phyloP scores from a whole-genome alignment of 2,888 invertebrate genomes.

The Corbicula japonica region DNA sequence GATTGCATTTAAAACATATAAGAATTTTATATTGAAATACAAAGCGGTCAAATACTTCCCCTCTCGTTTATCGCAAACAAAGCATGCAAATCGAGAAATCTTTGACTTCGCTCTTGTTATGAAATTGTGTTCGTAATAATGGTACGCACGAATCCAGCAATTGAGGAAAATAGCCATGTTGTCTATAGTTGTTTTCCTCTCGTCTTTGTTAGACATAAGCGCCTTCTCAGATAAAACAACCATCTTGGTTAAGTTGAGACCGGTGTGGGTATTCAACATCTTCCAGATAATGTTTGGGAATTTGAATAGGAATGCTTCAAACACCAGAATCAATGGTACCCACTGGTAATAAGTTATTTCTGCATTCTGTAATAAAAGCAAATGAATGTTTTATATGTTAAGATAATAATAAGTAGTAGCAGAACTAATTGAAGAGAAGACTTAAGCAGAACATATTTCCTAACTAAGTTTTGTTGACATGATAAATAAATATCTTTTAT shows the following conservation, averaged over 20 bases:
- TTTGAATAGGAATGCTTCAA: slow-evolving; percentile 74
- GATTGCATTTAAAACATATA: slow-evolving; percentile 70
- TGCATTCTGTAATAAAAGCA: slow-evolving; percentile 51
- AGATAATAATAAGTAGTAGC: too few relatives aligned
- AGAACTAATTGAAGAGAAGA: too few relatives aligned
- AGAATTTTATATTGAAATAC: slow-evolving; percentile 69
- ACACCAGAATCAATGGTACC: slow-evolving; percentile 79
- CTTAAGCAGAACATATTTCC: too few relatives aligned
- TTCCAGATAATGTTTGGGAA: slow-evolving; percentile 72
- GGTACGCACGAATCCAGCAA: slow-evolving; percentile 68
- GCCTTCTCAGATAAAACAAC: slow-evolving; percentile 48
- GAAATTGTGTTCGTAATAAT: slow-evolving; percentile 66
- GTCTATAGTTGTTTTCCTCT: slow-evolving; percentile 52
- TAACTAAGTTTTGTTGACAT: too few relatives aligned
- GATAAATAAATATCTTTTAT: too few relatives aligned
- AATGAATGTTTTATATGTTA: background rate
- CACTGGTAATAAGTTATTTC: slow-evolving; percentile 79
- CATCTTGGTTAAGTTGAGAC: slow-evolving; percentile 64
- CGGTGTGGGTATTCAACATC: slow-evolving; percentile 67
- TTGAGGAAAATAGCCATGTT: slow-evolving; percentile 68
- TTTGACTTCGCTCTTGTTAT: slow-evolving; percentile 60
- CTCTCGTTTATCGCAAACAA: slow-evolving; percentile 67
- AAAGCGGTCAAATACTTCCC: slow-evolving; percentile 71
- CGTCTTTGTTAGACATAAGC: slow-evolving; percentile 44
- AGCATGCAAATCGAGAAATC: slow-evolving; percentile 62